Evolutionary conservation across 2,797 vertebrate species (phyloP).

Genomic region (Enteromius radiatus): DNA sequence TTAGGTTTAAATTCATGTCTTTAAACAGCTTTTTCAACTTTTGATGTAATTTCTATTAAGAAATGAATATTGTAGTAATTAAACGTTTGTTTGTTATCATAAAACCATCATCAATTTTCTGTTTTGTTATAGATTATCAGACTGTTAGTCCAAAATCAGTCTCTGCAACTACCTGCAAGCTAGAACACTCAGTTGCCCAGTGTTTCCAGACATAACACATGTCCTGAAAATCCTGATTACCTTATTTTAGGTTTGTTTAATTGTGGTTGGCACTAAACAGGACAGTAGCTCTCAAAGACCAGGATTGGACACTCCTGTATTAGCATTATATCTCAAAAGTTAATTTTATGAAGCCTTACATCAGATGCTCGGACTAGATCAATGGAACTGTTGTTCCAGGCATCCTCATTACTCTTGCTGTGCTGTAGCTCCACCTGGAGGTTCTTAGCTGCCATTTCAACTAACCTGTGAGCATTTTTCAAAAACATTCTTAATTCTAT

Average conservation of each 20-base stretch:
- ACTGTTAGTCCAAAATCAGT: neutral
- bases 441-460: conserved; percentile 88
- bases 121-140: neutral
- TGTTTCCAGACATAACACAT: neutral
- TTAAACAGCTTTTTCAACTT: neutral
- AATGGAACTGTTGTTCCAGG: conserved; percentile 93
- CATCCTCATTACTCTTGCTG: conserved; percentile 87
- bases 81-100: neutral
- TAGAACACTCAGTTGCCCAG: neutral
- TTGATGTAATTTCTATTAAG: neutral
- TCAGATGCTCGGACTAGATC: conserved; percentile 92
- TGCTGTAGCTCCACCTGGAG: conserved; percentile 85
- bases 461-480: conserved; percentile 77
- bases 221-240: neutral
- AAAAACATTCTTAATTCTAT: conserved; percentile 5
- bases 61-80: neutral
- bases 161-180: neutral
- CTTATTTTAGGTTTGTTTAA: neutral
- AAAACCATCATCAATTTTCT: neutral
- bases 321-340: neutral
- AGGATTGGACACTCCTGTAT: neutral
- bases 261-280: neutral
- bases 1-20: neutral
- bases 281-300: neutral
- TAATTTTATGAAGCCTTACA: conserved; percentile 74